These are phyloP conservation scores for Andrena chrysosceles DNA, from an alignment of 2,888 invertebrate species.

Conservation along the genomic window DNA sequence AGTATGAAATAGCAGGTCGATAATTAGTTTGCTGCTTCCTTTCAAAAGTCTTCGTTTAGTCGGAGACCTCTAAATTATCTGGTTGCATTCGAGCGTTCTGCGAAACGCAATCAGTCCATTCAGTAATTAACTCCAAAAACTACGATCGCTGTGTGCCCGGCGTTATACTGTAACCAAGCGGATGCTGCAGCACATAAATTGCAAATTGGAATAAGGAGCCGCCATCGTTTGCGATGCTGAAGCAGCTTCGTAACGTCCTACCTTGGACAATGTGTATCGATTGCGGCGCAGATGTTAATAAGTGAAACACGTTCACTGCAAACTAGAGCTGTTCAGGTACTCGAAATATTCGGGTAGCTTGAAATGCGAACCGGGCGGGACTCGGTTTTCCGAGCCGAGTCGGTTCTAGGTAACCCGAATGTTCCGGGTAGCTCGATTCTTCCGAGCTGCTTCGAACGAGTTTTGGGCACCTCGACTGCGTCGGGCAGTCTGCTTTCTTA, in stretches of 20 bases:
- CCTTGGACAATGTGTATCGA: conserved; percentile 40
- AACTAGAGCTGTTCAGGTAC: no score
- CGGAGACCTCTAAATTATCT: background rate
- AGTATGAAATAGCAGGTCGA: background rate
- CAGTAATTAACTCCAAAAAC: conserved; percentile 25
- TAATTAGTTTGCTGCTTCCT: background rate
- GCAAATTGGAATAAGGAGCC: conserved; percentile 41
- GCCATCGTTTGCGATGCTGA: conserved; percentile 35
- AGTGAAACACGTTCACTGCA: conserved; percentile 31
- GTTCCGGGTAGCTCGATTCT: no score
- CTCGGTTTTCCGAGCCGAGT: no score
- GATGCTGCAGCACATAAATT: conserved; percentile 41
- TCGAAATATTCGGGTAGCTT: no score
- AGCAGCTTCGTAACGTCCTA: conserved; percentile 36
- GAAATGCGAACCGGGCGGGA: no score
- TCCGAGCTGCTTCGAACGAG: no score
- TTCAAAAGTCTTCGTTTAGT: background rate
- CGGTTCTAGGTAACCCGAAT: no score
- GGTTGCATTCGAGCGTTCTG: background rate
- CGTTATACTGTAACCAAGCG: background rate
- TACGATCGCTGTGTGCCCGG: background rate
- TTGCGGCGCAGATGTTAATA: conserved; percentile 58
- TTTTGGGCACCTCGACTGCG: no score
- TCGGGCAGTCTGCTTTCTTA: no score
- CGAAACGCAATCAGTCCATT: background rate